These are phyloP conservation scores for Catamblyrhynchus diadema DNA, from an alignment of 2,797 vertebrate genomes.

Conservation along the genomic window DNA sequence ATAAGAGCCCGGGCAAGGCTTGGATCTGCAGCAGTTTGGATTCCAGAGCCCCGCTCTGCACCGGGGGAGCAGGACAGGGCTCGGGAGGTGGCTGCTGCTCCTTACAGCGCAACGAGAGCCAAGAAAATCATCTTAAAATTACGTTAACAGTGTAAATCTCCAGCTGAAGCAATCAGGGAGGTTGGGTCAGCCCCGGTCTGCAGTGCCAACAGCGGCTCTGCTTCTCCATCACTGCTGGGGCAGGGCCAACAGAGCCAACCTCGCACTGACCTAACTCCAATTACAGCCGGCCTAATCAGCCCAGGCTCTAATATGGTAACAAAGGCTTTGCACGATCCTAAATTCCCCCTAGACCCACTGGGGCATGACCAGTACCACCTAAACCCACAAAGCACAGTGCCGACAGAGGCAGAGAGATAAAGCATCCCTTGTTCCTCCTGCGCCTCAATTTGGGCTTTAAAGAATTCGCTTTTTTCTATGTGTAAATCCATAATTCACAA, in stretches of 20 bases:
- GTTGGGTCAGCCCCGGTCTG: neutral
- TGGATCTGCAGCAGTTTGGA: neutral
- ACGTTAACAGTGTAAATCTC: neutral
- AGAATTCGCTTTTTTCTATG: fast-evolving
- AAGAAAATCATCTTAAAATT: constrained; percentile 4
- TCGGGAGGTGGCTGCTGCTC: neutral
- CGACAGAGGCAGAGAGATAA: neutral
- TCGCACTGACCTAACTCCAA: neutral
- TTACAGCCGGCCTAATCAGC: neutral
- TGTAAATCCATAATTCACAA: neutral
- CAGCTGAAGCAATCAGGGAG: neutral
- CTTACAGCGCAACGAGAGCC: neutral
- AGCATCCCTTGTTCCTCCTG: neutral
- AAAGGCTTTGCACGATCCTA: neutral
- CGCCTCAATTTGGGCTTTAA: neutral
- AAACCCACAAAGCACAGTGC: neutral
- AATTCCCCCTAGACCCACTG: neutral
- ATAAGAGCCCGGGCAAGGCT: neutral
- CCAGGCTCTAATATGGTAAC: neutral
- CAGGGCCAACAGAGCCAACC: neutral
- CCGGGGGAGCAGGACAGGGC: neutral
- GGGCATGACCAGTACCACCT: neutral
- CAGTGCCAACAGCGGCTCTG: neutral
- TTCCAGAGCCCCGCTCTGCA: neutral
- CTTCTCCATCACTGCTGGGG: neutral